These are phyloP conservation scores for Ips nitidus DNA, from an alignment of 1,140 invertebrate species.

Conservation along the genomic window DNA sequence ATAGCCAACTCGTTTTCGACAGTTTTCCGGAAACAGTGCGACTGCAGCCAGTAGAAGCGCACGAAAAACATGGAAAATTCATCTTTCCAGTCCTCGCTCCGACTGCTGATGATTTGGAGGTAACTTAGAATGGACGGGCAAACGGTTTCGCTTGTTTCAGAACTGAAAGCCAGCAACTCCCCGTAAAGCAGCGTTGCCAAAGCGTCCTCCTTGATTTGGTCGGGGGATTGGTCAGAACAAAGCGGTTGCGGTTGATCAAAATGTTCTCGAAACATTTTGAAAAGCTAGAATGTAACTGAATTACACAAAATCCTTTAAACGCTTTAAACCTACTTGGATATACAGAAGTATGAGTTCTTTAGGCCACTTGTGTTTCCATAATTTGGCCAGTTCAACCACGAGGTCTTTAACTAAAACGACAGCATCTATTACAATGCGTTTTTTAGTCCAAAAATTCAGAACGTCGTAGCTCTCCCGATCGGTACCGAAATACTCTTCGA, in stretches of 20 bases:
- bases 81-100: conserved; percentile 51
- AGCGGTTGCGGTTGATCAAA: conserved; percentile 58
- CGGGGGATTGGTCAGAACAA: conserved; percentile 54
- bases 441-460: conserved; percentile 61
- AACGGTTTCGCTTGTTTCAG: conserved; percentile 25
- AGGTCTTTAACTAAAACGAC: conserved; percentile 65
- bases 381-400: conserved; percentile 58
- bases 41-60: conserved; percentile 58
- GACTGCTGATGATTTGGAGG: conserved; percentile 50
- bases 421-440: conserved; percentile 58
- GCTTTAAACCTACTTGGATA: conserved; percentile 49
- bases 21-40: conserved; percentile 57
- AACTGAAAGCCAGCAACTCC: conserved; percentile 56
- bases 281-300: conserved; percentile 47
- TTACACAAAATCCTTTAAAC: background rate
- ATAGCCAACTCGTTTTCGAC: conserved; percentile 56
- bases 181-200: conserved; percentile 64
- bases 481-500: conserved; percentile 63
- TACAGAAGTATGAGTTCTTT: conserved; percentile 61
- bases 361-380: conserved; percentile 68
- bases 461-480: conserved; percentile 66
- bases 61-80: conserved; percentile 53
- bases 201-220: conserved; percentile 59
- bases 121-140: conserved; percentile 39
- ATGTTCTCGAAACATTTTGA: conserved; percentile 58